Evolutionary conservation across 2,797 vertebrate species (phyloP), one percentile per base, ranked within the genome.

Genomic region (Fistularia tabacaria): DNA sequence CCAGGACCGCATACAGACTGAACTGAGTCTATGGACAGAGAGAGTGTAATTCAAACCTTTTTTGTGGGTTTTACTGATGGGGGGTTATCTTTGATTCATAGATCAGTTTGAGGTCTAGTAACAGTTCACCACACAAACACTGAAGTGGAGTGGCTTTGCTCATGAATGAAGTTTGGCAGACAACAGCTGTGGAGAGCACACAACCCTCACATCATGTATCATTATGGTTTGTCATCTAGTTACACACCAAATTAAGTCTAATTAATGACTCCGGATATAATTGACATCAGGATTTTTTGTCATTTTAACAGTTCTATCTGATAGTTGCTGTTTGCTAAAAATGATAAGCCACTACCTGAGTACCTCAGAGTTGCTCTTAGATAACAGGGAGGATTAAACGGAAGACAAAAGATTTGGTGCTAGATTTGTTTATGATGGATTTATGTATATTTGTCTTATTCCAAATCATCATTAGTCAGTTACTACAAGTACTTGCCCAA

Each of bases 191-290:
- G 12, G 38, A 9, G 38, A 41, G 9, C 8, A 36, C 46, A 36
- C 38, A 43, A 43, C 42, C 10, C 36, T 40, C n/a, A 58, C 36
- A 50, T 49, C 36, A 15, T 50, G 40, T 58, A 49, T 58, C 47
- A 58, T 49, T 44, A 37, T 11, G 41, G n/a, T 48, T 44, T 58
- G 56, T 58, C 56, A 58, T 43, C 47, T 12, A 49, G n/a, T 58
- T 42, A 43, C 40, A 43, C 40, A 38, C 13, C n/a, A 36, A 58
- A 44, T 58, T 58, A 50, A 45, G 14, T 14, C 36, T 49, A 44
- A 58, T 58, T 12, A 50, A 38, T n/a, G 1, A 25, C 40, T 14
- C 25, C 42, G 43, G 41, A 57, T 11, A 57, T 47, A 38, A n/a
- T 36, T 12, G 40, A 38, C 36, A 38, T 15, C 48, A 43, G 56